Evolutionary conservation across 2,113 vertebrate genomes (phyloP).

Genomic region (Pyrgilauda ruficollis): DNA sequence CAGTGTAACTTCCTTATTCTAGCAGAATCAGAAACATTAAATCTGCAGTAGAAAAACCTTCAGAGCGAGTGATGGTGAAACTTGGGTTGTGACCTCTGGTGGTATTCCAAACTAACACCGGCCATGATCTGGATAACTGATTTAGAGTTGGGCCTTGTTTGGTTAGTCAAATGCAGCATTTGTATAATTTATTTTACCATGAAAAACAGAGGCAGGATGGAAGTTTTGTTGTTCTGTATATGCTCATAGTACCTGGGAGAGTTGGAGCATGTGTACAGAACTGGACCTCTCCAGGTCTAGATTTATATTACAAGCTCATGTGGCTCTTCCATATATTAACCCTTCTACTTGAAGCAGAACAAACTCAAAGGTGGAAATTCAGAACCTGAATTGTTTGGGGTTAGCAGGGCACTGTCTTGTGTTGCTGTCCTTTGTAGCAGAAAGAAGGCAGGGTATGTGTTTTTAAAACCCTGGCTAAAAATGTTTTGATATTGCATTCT

Average conservation of each 20-base stretch:
- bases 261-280: not conserved
- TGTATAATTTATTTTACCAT: not conserved
- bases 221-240: not conserved
- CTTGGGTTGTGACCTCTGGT: not conserved
- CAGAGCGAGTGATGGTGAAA: not conserved
- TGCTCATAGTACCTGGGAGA: not conserved
- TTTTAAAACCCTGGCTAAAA: not conserved
- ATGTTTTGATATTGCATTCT: not conserved
- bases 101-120: not conserved
- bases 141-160: not conserved
- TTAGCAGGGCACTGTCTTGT: not conserved
- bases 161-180: not conserved
- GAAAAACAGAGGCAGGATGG: not conserved
- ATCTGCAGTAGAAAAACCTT: not conserved
- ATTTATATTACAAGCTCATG: not conserved
- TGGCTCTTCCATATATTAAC: not conserved
- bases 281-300: not conserved
- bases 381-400: not conserved
- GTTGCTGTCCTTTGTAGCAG: not conserved
- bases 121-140: not conserved
- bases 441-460: not conserved
- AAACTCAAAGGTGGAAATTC: not conserved
- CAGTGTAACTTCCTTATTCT: not conserved
- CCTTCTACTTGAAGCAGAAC: not conserved
- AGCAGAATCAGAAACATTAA: not conserved